Base-by-base conservation (phyloP, 2,888 invertebrate genomes). In the Lasioglossum malachurum region DNA sequence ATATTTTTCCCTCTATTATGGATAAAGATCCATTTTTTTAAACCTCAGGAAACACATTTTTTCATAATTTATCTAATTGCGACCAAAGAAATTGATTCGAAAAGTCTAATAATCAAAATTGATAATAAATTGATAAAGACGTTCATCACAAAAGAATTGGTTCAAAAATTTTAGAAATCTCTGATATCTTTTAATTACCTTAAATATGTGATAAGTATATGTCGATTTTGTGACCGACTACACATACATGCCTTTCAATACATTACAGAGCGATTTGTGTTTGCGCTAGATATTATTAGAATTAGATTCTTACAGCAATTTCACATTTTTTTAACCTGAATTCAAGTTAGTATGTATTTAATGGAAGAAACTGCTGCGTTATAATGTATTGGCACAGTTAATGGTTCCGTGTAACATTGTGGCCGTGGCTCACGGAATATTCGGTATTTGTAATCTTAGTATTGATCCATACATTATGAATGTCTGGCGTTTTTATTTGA, bases 331-430 rank as follows among this genome's bases (percentile, higher is more conserved):
- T n/a, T 16, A 31, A 64, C 16, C 31, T 7, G 14, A 64, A 31
- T 64, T 16, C 7, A 64, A 64, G 31, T 64, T 64, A 7, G 27
- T 14, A 60, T 27, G 60, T 31, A 31, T 64, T 16, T 64, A 16
- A 64, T 31, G 31, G 64, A 64, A 64, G 64, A 64, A 64, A 31
- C 64, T 64, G 27, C 7, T 64, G 64, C 16, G 31, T 31, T 64
- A 31, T 64, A 64, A 64, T 67, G 19, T 67, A 67, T 35, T 16
- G 35, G 67, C 23, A 35, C 23, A 67, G 67, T 67, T 67, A 67
- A 67, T 67, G 19, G 35, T 67, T 67, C 67, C 67, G 67, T 67
- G 31, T 67, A 35, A 67, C 67, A 67, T 67, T 67, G 31, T 67
- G 35, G 23, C 19, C 67, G 67, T 35, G 35, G 67, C 67, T 67